Conservation (phyloP, 2,113 vertebrate species). For the Gracilinanus agilis region DNA sequence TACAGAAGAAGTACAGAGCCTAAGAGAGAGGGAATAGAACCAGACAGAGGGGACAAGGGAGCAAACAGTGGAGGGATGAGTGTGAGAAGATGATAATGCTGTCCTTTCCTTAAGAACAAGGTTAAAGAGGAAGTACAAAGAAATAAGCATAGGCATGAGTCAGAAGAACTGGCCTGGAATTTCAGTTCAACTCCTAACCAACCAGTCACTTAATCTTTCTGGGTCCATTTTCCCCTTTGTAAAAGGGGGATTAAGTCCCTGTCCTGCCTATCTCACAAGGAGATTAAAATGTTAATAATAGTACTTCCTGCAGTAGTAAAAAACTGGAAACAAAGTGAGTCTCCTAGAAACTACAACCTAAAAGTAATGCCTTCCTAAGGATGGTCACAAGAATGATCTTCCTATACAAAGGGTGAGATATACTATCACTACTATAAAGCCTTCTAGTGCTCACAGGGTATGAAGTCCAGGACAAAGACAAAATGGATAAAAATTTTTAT, state of each 20-base stretch:
- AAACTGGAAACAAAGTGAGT: neutral
- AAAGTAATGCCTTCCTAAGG: neutral
- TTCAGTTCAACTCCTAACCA: neutral
- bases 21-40: neutral
- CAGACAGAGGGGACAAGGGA: slow-evolving; percentile 1
- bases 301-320: neutral
- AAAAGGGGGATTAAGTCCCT: neutral
- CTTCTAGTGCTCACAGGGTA: neutral
- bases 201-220: neutral
- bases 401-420: neutral
- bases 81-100: neutral
- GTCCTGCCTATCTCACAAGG: neutral
- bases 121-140: slow-evolving; percentile 26
- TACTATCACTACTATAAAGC: neutral
- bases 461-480: neutral
- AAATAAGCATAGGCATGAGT: neutral
- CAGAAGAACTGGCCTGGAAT: neutral
- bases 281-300: neutral
- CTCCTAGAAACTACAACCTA: slow-evolving; percentile 4
- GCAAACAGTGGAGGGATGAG: slow-evolving; percentile 16
- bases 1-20: neutral
- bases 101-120: slow-evolving; percentile 24
- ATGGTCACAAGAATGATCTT: neutral
- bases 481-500: neutral
- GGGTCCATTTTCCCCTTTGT: neutral